Evolutionary conservation across 2,113 vertebrate genomes (phyloP), one percentile per base, ranked within the genome.

Genomic region (Macheiramphus alcinus): DNA sequence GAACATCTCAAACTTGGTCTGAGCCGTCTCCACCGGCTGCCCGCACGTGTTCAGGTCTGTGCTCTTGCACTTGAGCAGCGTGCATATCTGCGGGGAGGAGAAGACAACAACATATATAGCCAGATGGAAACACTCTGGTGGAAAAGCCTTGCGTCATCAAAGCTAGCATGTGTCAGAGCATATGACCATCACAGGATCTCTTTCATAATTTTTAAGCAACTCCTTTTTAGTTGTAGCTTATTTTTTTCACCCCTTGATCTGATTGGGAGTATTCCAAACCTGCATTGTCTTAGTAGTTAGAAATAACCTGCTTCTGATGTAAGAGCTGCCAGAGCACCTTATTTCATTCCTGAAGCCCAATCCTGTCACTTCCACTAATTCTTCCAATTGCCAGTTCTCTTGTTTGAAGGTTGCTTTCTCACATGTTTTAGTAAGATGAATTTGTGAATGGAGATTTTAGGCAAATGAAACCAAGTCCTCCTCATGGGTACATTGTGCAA

Each of bases 31-130:
- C 21, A 97, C 96, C 0, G 98, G 68, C 36, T 94, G 63, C 18
- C 98, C 98, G 5, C 98, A 98, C 0, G 95, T 95, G 10, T 50
- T 45, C 23, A 36, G 36, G 11, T 95, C 18, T 5, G 82, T 94
- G 23, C 86, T 97, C 65, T 25, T 55, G 90, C 98, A 98, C 45
- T 98, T 98, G 38, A 98, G 70, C 80, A 98, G 68, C 0, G 97
- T 98, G 66, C 98, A 98, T 53, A 98, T 76, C 98, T 98, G 80
- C 0, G 0, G 32, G 45, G 53, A 90, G 26, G 7, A 86, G 32
- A 17, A 75, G 13, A 65, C 11, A 80, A 25, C 16, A 68, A 59
- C 8, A 4, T 17, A 80, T 38, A 63, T 45, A 80, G 82, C 34
- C 70, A 79, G 76, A 78, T 0, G 0, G 16, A 61, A 80, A 23